A percentile compares a stretch with the other conserved stretches of the same genome.
Conservation (phyloP, 1,140 invertebrate genomes). For the Drosophila ananassae region DNA sequence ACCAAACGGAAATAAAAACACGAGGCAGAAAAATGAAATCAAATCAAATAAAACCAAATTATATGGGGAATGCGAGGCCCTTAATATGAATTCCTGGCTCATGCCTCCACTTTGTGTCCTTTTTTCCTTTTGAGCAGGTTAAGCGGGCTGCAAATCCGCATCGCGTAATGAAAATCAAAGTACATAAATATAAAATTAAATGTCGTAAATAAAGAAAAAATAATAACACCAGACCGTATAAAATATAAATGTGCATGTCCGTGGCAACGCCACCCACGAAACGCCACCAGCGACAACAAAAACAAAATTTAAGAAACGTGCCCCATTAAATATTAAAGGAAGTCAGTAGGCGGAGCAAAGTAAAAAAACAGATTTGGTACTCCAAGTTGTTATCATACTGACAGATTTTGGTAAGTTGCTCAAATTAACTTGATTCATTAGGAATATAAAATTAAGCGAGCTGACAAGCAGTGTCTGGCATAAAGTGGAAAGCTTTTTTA, state of each 20-base stretch:
- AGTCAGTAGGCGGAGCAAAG: constrained; percentile 3
- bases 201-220: constrained; percentile 71
- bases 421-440: constrained; percentile 17
- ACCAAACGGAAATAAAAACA: constrained; percentile 45
- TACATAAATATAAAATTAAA: constrained; percentile 79
- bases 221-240: constrained; percentile 44
- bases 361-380: neutral
- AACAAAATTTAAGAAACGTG: constrained; percentile 53
- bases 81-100: constrained; percentile 33
- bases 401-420: constrained; percentile 21
- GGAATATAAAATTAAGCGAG: neutral
- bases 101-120: neutral
- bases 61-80: constrained; percentile 39
- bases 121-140: constrained; percentile 33
- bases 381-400: too few relatives aligned
- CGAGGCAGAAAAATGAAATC: constrained; percentile 51
- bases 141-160: constrained; percentile 48
- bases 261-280: constrained; percentile 32
- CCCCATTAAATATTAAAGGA: constrained; percentile 65
- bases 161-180: constrained; percentile 72
- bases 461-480: neutral
- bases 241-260: constrained; percentile 29
- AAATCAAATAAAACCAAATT: constrained; percentile 72
- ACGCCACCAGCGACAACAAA: constrained; percentile 9
- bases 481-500: neutral